Conservation (phyloP, 2,113 vertebrate species). For the Hemibagrus wyckioides region DNA sequence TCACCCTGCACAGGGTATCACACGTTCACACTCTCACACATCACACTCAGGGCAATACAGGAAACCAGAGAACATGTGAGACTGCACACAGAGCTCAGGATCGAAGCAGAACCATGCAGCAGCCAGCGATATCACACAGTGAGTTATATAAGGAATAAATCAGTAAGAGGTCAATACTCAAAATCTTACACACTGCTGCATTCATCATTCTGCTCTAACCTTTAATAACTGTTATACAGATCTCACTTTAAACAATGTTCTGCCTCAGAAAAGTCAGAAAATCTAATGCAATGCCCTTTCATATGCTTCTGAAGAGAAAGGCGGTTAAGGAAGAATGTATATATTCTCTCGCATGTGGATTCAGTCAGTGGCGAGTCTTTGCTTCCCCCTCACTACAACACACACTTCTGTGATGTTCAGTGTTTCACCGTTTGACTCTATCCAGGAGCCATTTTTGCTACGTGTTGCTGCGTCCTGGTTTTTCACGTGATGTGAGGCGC, state of each 20-base stretch:
- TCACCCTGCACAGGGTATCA: background rate
- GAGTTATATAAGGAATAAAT: background rate
- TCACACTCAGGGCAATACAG: background rate
- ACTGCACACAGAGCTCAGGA: conserved; percentile 1
- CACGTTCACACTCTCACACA: background rate
- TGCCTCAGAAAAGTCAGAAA: background rate
- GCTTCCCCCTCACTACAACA: no score
- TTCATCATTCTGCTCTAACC: background rate
- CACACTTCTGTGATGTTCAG: no score
- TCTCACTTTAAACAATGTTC: background rate
- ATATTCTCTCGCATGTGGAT: background rate
- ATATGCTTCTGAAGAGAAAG: background rate
- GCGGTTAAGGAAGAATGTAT: background rate
- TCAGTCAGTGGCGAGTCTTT: background rate
- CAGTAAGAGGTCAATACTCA: background rate
- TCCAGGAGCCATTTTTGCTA: no score
- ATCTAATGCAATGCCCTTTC: background rate
- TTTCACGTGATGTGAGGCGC: no score
- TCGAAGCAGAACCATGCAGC: background rate
- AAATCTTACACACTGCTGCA: background rate
- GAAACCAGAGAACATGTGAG: background rate
- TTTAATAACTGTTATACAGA: background rate
- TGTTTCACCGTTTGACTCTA: no score
- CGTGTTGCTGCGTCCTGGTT: no score
- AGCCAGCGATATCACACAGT: background rate